phyloP scores from a whole-genome alignment of 2,113 vertebrate genomes.

The Uropsilus gracilis region DNA sequence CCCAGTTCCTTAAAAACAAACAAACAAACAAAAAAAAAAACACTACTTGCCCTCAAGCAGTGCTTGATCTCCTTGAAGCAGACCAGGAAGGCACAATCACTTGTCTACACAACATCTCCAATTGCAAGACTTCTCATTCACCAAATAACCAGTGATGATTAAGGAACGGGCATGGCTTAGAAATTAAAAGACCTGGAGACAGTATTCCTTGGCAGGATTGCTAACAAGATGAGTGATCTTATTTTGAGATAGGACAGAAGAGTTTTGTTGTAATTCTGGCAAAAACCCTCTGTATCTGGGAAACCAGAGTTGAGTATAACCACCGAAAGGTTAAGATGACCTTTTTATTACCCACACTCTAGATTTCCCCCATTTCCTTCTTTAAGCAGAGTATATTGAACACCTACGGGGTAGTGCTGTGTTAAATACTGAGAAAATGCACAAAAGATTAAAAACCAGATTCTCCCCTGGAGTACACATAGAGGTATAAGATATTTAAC shows the following conservation, averaged over 20 bases:
- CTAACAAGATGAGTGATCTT: neutral
- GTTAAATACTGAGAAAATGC: neutral
- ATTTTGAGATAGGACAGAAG: neutral
- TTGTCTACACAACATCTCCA: neutral
- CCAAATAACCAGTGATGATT: neutral
- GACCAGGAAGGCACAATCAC: neutral
- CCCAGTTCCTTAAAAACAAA: neutral
- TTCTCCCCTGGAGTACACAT: neutral
- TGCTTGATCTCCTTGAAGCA: neutral
- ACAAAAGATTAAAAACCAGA: neutral
- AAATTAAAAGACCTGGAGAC: neutral
- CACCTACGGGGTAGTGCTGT: neutral
- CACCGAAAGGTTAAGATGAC: neutral
- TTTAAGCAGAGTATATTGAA: conserved; percentile 32
- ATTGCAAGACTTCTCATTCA: neutral
- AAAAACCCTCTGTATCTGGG: neutral
- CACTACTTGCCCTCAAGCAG: neutral
- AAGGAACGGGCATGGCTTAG: neutral
- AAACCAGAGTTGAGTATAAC: neutral
- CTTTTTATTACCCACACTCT: neutral
- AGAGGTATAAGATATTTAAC: neutral
- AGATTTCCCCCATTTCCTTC: neutral
- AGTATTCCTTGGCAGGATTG: neutral
- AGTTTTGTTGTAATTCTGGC: conserved; percentile 38
- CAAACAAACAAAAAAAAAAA: neutral